phyloP scores from a whole-genome alignment of 2,888 invertebrate genomes.

The Resseliella maxima region DNA sequence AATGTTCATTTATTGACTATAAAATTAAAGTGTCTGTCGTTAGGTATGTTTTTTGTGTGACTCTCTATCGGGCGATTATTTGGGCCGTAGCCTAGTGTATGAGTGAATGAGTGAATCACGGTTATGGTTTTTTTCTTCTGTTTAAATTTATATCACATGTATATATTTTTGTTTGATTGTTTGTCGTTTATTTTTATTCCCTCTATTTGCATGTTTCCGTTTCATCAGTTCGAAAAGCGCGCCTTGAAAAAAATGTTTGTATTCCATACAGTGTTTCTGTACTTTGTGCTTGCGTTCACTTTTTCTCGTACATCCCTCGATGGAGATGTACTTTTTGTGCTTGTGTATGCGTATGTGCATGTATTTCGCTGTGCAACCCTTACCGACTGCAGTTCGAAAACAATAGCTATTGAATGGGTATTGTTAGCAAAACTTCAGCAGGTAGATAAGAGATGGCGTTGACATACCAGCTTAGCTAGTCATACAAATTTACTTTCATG shows the following conservation, averaged over 20 bases:
- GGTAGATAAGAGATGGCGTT: constrained; percentile 36
- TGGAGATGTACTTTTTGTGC: neutral
- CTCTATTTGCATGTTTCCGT: neutral
- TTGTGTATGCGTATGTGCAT: neutral
- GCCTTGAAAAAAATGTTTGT: neutral
- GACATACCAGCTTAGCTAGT: neutral
- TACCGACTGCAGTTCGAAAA: constrained; percentile 48
- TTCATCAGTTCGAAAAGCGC: constrained; percentile 22
- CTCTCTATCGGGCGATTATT: constrained; percentile 43
- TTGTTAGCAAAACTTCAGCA: constrained; percentile 12
- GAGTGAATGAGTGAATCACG: neutral
- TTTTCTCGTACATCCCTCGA: constrained; percentile 20
- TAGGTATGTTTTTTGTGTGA: constrained; percentile 8
- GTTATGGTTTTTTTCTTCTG: neutral
- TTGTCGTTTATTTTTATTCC: neutral
- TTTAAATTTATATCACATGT: neutral
- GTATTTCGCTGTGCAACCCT: constrained; percentile 16
- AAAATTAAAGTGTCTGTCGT: constrained; percentile 53
- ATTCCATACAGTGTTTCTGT: neutral
- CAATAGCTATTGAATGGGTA: neutral
- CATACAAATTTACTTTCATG: neutral
- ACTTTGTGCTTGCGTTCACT: constrained; percentile 17
- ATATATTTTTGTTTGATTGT: neutral
- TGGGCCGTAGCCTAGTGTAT: neutral
- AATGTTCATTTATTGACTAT: constrained; percentile 51